Conservation (phyloP, 2,797 vertebrate genomes). For the Podarcis siculus region DNA sequence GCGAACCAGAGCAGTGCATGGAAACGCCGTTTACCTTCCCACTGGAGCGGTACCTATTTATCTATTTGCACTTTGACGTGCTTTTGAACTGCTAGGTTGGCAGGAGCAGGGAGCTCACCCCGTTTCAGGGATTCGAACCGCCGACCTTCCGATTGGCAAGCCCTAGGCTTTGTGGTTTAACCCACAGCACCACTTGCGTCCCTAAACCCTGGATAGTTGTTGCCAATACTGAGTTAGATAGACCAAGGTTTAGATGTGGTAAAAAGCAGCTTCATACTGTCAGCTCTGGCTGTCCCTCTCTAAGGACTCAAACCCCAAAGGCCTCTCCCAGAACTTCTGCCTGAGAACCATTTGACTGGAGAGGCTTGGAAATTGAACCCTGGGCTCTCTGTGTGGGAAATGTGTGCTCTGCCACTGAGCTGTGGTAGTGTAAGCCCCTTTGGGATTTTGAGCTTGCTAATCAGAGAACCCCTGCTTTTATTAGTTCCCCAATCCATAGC, state of each 20-base stretch:
- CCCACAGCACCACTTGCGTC: too few relatives aligned
- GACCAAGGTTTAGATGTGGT: neutral
- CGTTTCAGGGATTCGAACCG: rapidly evolving
- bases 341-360: neutral
- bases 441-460: neutral
- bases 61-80: too few relatives aligned
- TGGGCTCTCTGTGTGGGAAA: neutral
- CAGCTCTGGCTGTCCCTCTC: neutral
- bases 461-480: neutral
- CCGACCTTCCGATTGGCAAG: too few relatives aligned
- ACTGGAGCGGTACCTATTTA: too few relatives aligned
- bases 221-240: neutral
- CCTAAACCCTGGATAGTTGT: neutral
- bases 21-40: too few relatives aligned
- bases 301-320: neutral
- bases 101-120: too few relatives aligned
- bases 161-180: too few relatives aligned
- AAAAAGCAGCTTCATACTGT: neutral
- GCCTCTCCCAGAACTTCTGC: neutral
- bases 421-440: neutral
- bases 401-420: neutral
- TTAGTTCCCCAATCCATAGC: neutral
- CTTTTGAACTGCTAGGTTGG: too few relatives aligned
- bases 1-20: too few relatives aligned
- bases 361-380: neutral